Evolutionary conservation across 2,888 invertebrate genomes (phyloP), one percentile per base, ranked within the genome.

Genomic region (Melieria omissa): DNA sequence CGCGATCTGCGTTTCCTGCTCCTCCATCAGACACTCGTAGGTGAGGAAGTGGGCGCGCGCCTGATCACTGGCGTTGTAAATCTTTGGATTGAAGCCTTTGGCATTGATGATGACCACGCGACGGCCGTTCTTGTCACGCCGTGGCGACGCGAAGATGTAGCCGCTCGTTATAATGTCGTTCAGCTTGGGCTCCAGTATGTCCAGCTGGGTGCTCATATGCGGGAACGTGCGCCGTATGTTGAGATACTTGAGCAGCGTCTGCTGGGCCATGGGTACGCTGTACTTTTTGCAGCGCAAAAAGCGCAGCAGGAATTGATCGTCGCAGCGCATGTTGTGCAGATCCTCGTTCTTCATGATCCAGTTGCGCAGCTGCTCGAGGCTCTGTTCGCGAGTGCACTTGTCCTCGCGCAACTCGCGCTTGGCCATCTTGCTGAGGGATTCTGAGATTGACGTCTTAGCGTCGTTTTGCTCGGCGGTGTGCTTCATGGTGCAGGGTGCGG

Each of bases 261-360:
- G 93, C 83, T 94, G 92, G 0, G 94, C 93, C 91, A 93, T 92
- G 3, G 92, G 92, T 47, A 95, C 89, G 81, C 93, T 93, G 88
- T 90, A 95, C 85, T 94, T 95, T 83, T 93, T 93, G 74, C 91
- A 91, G 3, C 94, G 90, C 72, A 95, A 88, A 82, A 94, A 95
- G 65, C 93, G 88, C 77, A 95, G 86, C 69, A 94, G 88, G 84
- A 95, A 95, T 61, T 88, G 89, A 74, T 92, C 92, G 84, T 94
- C 94, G 82, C 89, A 88, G 73, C 93, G 88, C 70, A 93, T 90
- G 83, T 93, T 91, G 81, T 88, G 89, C 73, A 94, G 89, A 80
- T 93, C 93, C 42, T 87, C 86, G 81, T 93, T 93, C 82, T 92
- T 90, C 55, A 88, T 85, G 74, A 94, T 90, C 93, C 93, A 94